Percentiles rank a stretch among this genome's conserved stretches.
These are phyloP conservation scores for Oreochromis spilurus DNA, from an alignment of 2,113 vertebrate genomes.

Conservation along the genomic window DNA sequence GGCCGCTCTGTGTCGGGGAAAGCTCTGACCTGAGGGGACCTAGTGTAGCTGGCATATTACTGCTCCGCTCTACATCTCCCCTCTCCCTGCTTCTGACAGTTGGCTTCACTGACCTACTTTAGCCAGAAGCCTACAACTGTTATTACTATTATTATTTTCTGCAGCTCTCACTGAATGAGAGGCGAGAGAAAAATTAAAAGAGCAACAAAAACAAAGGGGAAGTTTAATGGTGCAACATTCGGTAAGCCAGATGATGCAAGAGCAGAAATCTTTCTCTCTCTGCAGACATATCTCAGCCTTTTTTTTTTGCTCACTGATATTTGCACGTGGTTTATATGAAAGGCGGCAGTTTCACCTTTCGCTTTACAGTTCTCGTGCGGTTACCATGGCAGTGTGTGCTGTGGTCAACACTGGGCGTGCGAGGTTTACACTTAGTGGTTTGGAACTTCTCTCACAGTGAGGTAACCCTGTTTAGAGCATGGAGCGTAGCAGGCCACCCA, in stretches of 20 bases:
- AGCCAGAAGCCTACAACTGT: background rate
- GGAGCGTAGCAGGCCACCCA: slow-evolving; percentile 32
- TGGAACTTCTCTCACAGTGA: slow-evolving; percentile 37
- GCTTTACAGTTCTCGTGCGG: background rate
- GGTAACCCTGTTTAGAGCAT: slow-evolving; percentile 27
- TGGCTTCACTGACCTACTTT: slow-evolving; percentile 70
- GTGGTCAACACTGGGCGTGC: slow-evolving; percentile 15
- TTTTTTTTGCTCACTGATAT: background rate
- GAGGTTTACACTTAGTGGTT: slow-evolving; percentile 48
- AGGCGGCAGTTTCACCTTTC: background rate
- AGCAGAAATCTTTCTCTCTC: background rate
- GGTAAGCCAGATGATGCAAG: background rate
- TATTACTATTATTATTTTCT: slow-evolving; percentile 18
- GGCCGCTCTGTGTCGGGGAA: background rate
- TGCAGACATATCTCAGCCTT: background rate
- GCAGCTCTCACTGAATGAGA: background rate
- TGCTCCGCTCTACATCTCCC: slow-evolving; percentile 23
- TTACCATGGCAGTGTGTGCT: slow-evolving; percentile 38
- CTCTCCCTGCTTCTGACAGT: slow-evolving; percentile 45
- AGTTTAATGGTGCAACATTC: slow-evolving; percentile 6
- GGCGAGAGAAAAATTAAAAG: background rate
- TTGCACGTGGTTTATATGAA: background rate
- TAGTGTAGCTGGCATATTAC: slow-evolving; percentile 9
- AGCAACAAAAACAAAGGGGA: background rate
- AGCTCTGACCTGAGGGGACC: slow-evolving; percentile 53